Base-by-base conservation (phyloP, 1,140 invertebrate species). In the Cydia strobilella region DNA sequence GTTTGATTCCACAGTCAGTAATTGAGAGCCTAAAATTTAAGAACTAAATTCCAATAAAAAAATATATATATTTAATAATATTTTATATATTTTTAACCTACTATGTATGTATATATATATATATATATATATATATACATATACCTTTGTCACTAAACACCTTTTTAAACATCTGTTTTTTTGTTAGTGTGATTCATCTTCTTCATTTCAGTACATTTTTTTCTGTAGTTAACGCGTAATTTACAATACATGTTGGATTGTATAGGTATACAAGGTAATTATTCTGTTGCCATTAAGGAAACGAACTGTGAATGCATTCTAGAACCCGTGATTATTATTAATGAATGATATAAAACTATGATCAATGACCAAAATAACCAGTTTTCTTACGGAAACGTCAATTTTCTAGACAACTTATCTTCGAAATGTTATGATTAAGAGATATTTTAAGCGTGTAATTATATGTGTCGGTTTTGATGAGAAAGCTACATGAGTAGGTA, bases 391-490 rank as follows among this genome's bases (percentile, higher is more conserved):
- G 54, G 54, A 59, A 59, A 59, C 54, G 20, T 59, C 54, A 59
- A 23, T 23, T 59, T 23, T 23, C 10, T 54, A 59, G 54, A 59
- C 54, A 59, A 59, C 54, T 20, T 59, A 59, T 59, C 54, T 59
- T 59, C 18, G 15, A 59, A 59, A 59, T 59, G 54, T 59, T 59
- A 59, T 59, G 51, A 59, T 59, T 59, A 59, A 59, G 51, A 59
- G 51, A 59, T 59, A 59, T 59, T 23, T 18, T 10, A 1, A 20
- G 51, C 6, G 6, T 59, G 51, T 59, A 59, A 59, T 59, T 59
- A 59, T 59, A 59, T 59, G 18, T 59, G 18, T 59, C 9, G 51
- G 18, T 9, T 20, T 20, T 20, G 51, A 23, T 23, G 18, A 59
- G 51, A 59, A 59, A 59, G 51, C 18, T 59, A 4, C 15, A 59